phyloP scores from a whole-genome alignment of 1,140 invertebrate genomes.

The Drosophila virilis region DNA sequence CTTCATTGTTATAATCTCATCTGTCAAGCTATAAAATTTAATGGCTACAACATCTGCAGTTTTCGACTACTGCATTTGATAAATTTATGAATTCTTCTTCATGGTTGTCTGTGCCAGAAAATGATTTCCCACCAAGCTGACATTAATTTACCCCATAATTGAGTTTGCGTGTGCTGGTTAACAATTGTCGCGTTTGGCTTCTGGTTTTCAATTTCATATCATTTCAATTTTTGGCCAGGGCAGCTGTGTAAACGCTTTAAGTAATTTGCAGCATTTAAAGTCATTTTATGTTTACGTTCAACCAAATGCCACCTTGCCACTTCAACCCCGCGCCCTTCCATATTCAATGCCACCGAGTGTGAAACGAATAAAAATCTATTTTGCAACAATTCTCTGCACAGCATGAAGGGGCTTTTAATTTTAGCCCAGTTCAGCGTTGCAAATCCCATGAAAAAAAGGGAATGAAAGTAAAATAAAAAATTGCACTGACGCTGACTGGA shows the following conservation, averaged over 20 bases:
- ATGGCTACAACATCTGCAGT: slow-evolving; percentile 18
- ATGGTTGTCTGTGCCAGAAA: neutral
- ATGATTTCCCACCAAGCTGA: slow-evolving; percentile 16
- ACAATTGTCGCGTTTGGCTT: slow-evolving; percentile 1
- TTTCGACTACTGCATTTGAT: slow-evolving; percentile 9
- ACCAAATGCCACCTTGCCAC: neutral
- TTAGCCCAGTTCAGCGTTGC: slow-evolving; percentile 34
- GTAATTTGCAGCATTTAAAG: slow-evolving; percentile 15
- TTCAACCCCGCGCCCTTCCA: neutral
- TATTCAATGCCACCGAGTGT: slow-evolving; percentile 1
- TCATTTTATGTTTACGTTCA: slow-evolving; percentile 5
- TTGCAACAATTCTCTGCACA: slow-evolving; percentile 26
- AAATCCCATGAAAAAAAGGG: slow-evolving; percentile 23
- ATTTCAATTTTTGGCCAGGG: slow-evolving; percentile 6
- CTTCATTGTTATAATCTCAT: slow-evolving; percentile 8
- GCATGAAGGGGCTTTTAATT: slow-evolving; percentile 43
- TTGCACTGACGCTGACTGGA: slow-evolving; percentile 6
- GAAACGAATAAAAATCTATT: slow-evolving; percentile 32
- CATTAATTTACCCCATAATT: slow-evolving; percentile 30
- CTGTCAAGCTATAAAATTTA: slow-evolving; percentile 10
- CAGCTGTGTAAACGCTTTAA: slow-evolving; percentile 23
- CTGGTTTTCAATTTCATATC: slow-evolving; percentile 12
- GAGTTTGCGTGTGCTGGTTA: slow-evolving; percentile 3
- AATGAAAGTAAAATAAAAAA: slow-evolving; percentile 17
- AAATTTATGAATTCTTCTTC: neutral